Conservation (phyloP, 92 coral and sea anemone genomes). For the Porites evermanni region DNA sequence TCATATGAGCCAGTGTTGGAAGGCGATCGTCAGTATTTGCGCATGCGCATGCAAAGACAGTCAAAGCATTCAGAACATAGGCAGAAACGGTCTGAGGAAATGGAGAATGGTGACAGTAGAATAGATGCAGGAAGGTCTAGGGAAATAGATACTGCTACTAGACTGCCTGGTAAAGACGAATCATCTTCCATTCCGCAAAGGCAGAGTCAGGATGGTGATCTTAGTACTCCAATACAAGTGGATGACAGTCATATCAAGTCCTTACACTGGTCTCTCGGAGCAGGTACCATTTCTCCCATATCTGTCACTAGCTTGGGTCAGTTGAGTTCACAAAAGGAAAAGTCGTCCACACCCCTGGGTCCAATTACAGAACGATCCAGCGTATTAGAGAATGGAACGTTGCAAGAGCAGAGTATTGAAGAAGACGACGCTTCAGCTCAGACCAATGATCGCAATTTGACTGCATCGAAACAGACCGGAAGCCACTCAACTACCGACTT, state of each 20-base stretch:
- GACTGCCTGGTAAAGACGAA: background rate
- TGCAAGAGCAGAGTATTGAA: slow-evolving; percentile 39
- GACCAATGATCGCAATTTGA: background rate
- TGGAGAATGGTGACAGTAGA: background rate
- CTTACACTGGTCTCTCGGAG: slow-evolving; percentile 52
- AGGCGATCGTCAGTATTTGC: slow-evolving; percentile 73
- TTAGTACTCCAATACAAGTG: background rate
- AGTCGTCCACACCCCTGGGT: slow-evolving; percentile 30
- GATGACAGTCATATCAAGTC: slow-evolving; percentile 47
- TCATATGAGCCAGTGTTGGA: slow-evolving; percentile 84
- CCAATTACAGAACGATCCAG: slow-evolving; percentile 22
- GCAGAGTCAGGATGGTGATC: background rate
- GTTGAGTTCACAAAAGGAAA: slow-evolving; percentile 12
- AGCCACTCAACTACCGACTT: slow-evolving; percentile 56
- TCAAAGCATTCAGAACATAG: background rate
- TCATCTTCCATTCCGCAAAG: background rate
- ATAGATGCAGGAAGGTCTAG: background rate
- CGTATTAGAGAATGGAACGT: background rate
- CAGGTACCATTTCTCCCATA: slow-evolving; percentile 48
- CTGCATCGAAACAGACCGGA: background rate
- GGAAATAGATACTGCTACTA: background rate
- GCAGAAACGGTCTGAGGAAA: background rate
- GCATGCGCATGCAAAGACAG: slow-evolving; percentile 36
- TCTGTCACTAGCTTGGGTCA: slow-evolving; percentile 5
- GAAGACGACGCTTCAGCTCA: slow-evolving; percentile 3